A percentile compares a stretch with the other conserved stretches of the same genome.
These are phyloP conservation scores for Ichneumoninae sp. DNA, from an alignment of 2,888 invertebrate species.

Conservation along the genomic window DNA sequence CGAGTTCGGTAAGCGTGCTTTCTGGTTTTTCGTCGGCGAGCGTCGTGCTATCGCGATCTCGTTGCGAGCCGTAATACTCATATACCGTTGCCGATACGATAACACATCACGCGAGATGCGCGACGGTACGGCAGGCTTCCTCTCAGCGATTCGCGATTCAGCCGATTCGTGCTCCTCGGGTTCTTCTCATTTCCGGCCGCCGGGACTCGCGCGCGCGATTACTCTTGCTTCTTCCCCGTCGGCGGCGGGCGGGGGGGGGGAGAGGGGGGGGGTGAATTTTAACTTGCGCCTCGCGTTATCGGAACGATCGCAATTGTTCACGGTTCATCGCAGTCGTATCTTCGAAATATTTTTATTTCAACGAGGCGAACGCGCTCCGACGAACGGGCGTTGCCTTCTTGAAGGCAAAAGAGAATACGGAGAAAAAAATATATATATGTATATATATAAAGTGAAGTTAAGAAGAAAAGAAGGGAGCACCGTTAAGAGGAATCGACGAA, in stretches of 20 bases:
- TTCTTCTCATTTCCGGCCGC: constrained; percentile 56
- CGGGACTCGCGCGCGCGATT: constrained; percentile 27
- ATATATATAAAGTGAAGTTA: not conserved
- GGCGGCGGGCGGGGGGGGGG: not conserved
- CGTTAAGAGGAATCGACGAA: constrained; percentile 16
- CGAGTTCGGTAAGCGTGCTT: not conserved
- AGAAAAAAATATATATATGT: not conserved
- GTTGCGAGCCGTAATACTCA: not conserved
- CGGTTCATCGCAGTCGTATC: constrained; percentile 37
- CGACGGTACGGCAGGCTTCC: not conserved
- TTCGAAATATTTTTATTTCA: constrained; percentile 11
- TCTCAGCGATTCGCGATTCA: not conserved
- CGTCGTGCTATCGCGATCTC: not conserved
- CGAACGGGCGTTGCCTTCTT: not conserved
- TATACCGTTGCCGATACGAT: not conserved
- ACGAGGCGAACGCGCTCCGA: not conserved
- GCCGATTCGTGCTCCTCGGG: constrained; percentile 36
- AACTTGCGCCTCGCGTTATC: constrained; percentile 32
- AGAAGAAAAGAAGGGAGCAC: not conserved
- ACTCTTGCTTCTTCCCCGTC: not conserved
- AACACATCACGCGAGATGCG: constrained; percentile 18
- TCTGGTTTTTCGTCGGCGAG: not conserved
- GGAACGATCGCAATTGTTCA: constrained; percentile 20
- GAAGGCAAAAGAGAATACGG: not conserved
- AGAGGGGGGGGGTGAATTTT: constrained; percentile 1